Evolutionary conservation across 1,140 invertebrate genomes (phyloP), one percentile per base, ranked within the genome.

Genomic region (Drosophila ironensis): DNA sequence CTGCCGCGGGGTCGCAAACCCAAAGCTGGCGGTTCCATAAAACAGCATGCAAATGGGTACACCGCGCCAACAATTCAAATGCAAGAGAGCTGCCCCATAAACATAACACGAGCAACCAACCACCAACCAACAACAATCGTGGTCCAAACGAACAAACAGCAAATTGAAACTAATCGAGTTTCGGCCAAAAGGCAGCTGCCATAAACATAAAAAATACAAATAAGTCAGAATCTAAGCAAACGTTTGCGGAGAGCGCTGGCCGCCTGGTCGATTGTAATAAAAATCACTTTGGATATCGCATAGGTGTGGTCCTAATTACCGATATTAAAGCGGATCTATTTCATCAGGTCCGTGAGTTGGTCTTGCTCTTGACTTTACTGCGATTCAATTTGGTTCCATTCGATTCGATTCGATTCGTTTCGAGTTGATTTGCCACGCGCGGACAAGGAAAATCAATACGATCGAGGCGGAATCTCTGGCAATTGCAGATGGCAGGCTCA

Each of bases 301-400:
- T 86, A 86, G 80, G 80, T 86, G 80, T 86, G 80, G 81, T 86
- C 80, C 80, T 86, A 86, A 86, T 86, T 86, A 86, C 81, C 71
- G 67, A 86, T 86, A 86, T 86, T 86, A 86, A 86, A 86, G 80
- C 80, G 80, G 80, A 86, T 86, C 80, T 86, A 86, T 86, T 86
- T 86, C 80, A 86, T 77, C 76, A 54, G 67, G 45, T 63, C 28
- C 11, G 20, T 3, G 20, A 12, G 11, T 14, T 19, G 24, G 17
- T 30, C 33, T 37, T 37, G 24, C 16, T 38, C 27, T 33, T 20
- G 51, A 22, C 51, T 54, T 45, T 16, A 9, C 19, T 30, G 48
- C 50, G 35, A 60, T 40, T 59, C 35, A 51, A 24, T 41, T 51
- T 41, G 19, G 42, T 35, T 24, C 54, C 27, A 27, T 45, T 33